These are phyloP conservation scores for Neoaliturus tenellus DNA, from an alignment of 2,888 invertebrate species.

Conservation along the genomic window DNA sequence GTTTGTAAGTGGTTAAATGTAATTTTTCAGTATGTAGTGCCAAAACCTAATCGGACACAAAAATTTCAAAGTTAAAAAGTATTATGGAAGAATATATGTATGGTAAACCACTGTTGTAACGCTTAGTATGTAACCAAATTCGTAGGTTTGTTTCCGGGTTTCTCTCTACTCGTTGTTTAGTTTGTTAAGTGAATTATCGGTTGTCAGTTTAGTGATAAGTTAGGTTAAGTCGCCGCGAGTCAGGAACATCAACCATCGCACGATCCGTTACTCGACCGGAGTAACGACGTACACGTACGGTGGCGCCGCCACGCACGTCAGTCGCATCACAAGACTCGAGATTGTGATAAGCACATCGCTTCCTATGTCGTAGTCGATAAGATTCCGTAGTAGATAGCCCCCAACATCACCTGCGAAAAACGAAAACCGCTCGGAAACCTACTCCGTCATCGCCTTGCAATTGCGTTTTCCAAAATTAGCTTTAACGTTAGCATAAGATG, in stretches of 20 bases:
- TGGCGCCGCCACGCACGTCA: not conserved
- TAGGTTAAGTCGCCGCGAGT: slow-evolving; percentile 41
- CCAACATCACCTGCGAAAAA: slow-evolving; percentile 44
- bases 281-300: not conserved
- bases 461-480: slow-evolving; percentile 58
- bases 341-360: slow-evolving; percentile 48
- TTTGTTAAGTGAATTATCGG: slow-evolving; percentile 44
- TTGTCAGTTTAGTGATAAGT: slow-evolving; percentile 51
- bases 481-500: slow-evolving; percentile 54
- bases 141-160: slow-evolving; percentile 39
- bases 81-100: slow-evolving; percentile 38
- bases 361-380: slow-evolving; percentile 42
- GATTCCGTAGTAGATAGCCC: not conserved
- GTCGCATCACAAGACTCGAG: slow-evolving; percentile 48
- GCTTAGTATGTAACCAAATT: slow-evolving; percentile 57
- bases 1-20: slow-evolving; percentile 41
- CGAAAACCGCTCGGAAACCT: slow-evolving; percentile 34
- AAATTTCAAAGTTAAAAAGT: slow-evolving; percentile 40
- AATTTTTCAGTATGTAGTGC: slow-evolving; percentile 53
- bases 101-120: slow-evolving; percentile 49
- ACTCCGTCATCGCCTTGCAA: slow-evolving; percentile 43
- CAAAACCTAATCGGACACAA: slow-evolving; percentile 33
- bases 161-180: slow-evolving; percentile 55
- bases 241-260: slow-evolving; percentile 36
- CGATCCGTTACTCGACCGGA: not conserved